Conservation (phyloP, 2,797 vertebrate genomes). For the Bovichtus variegatus region DNA sequence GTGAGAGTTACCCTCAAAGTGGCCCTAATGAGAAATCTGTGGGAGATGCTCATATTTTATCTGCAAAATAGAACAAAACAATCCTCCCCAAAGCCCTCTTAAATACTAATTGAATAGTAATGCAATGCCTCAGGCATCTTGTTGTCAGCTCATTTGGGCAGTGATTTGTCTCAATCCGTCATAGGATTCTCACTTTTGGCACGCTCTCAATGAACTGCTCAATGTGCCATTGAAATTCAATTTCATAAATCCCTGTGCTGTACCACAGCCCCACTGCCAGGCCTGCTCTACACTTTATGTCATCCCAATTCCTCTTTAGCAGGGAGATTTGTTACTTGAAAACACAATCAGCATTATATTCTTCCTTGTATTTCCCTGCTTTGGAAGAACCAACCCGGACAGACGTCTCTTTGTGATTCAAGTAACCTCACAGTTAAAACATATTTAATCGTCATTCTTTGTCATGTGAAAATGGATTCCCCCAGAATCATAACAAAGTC, state of each 20-base stretch:
- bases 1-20: constrained; percentile 80
- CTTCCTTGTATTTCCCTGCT: constrained; percentile 10
- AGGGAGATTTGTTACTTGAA: constrained; percentile 49
- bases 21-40: constrained; percentile 84
- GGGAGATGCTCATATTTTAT: constrained; percentile 85
- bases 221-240: constrained; percentile 81
- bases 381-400: constrained; percentile 16
- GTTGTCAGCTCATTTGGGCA: constrained; percentile 87
- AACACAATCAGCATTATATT: constrained; percentile 40
- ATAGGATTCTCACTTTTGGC: constrained; percentile 82
- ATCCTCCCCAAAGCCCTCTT: constrained; percentile 83
- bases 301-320: constrained; percentile 47
- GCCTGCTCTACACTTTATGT: constrained; percentile 52
- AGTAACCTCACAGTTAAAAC: constrained; percentile 64
- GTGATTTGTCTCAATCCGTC: constrained; percentile 88
- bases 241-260: constrained; percentile 79
- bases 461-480: constrained; percentile 83
- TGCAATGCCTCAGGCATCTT: constrained; percentile 83
- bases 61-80: constrained; percentile 82
- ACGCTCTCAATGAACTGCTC: constrained; percentile 80
- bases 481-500: constrained; percentile 86
- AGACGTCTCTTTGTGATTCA: constrained; percentile 43
- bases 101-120: constrained; percentile 89
- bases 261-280: constrained; percentile 66
- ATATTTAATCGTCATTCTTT: constrained; percentile 76